phyloP scores from a whole-genome alignment of 2,888 invertebrate genomes.

The Leucophora obtusa region DNA sequence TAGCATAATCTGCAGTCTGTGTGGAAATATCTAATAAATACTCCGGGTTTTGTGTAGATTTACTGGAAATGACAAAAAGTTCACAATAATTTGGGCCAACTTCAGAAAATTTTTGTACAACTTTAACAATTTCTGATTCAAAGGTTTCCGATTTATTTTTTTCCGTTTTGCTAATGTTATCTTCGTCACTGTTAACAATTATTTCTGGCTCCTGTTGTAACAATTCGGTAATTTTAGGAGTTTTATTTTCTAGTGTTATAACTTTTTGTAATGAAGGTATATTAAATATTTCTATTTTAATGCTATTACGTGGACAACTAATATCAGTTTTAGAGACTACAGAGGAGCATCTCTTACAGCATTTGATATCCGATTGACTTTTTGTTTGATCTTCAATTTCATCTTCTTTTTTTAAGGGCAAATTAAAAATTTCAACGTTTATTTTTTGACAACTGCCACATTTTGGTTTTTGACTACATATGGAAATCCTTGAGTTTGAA shows the following conservation, averaged over 20 bases:
- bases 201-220: slow-evolving; percentile 14
- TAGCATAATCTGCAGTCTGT: slow-evolving; percentile 6
- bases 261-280: slow-evolving; percentile 36
- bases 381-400: background rate
- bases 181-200: slow-evolving; percentile 47
- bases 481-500: background rate
- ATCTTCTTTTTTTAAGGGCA: background rate
- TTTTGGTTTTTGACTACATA: background rate
- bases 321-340: background rate
- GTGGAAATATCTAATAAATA: background rate
- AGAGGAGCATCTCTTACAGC: background rate
- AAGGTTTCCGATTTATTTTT: background rate
- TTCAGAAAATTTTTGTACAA: background rate
- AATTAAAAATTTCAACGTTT: background rate
- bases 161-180: slow-evolving; percentile 22
- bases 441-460: background rate
- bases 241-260: slow-evolving; percentile 4
- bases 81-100: background rate
- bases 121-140: background rate
- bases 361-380: background rate
- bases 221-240: background rate
- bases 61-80: background rate
- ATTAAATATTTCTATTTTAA: slow-evolving; percentile 37
- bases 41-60: slow-evolving; percentile 33
- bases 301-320: background rate